These are phyloP conservation scores for Pampus argenteus DNA, from an alignment of 2,797 vertebrate species.

Conservation along the genomic window DNA sequence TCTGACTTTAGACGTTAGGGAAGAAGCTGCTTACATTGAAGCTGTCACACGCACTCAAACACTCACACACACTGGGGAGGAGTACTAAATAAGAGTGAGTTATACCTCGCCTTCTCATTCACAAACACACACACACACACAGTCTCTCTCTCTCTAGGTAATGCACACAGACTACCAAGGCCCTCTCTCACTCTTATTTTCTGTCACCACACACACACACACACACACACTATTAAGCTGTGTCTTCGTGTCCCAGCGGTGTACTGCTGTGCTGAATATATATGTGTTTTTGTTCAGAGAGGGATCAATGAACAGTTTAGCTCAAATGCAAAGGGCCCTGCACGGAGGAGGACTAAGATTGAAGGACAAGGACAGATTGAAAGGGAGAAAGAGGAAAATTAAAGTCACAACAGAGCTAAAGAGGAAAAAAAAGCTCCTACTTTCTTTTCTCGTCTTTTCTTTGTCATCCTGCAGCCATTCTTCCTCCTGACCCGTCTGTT, in stretches of 20 bases:
- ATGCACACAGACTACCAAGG: slow-evolving; percentile 6
- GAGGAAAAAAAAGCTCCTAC: slow-evolving; percentile 1
- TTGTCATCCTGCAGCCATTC: neutral
- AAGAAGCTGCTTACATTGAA: slow-evolving; percentile 48
- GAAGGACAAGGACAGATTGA: slow-evolving; percentile 40
- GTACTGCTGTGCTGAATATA: slow-evolving; percentile 67
- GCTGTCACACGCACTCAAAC: slow-evolving; percentile 46
- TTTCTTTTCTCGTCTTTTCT: slow-evolving; percentile 2
- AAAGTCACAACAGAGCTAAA: slow-evolving; percentile 6
- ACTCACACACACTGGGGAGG: slow-evolving; percentile 9
- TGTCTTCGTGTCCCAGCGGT: slow-evolving; percentile 50
- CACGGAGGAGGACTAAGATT: slow-evolving; percentile 47
- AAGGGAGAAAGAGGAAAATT: slow-evolving; percentile 40
- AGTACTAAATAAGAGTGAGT: slow-evolving; percentile 57
- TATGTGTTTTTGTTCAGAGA: slow-evolving; percentile 73
- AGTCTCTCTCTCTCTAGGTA: too few relatives aligned
- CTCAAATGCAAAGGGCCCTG: slow-evolving; percentile 56
- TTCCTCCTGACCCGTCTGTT: slow-evolving; percentile 24
- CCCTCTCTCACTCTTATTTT: neutral
- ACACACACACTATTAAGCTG: slow-evolving; percentile 44
- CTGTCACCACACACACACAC: slow-evolving; percentile 10
- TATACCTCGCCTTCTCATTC: slow-evolving; percentile 13
- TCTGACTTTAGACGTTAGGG: slow-evolving; percentile 53
- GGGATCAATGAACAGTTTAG: slow-evolving; percentile 67
- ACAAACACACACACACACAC: slow-evolving; percentile 10